These are phyloP conservation scores for Falco naumanni DNA, from an alignment of 2,797 vertebrate species.

Conservation along the genomic window DNA sequence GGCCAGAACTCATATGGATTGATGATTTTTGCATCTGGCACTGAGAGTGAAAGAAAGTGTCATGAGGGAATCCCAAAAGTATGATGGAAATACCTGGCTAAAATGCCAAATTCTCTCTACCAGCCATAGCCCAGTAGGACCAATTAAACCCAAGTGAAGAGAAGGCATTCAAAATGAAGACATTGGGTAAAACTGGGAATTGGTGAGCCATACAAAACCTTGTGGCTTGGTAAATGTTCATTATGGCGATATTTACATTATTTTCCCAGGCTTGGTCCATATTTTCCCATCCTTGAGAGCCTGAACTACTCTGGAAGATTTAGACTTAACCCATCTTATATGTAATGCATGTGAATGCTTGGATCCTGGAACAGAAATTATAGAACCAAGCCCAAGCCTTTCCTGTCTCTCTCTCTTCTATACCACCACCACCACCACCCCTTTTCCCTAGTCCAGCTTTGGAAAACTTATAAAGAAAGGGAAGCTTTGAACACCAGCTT, in stretches of 20 bases:
- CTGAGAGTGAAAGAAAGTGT: neutral
- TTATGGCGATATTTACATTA: neutral
- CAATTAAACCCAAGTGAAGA: neutral
- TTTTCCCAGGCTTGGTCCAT: neutral
- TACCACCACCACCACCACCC: no score
- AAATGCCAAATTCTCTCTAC: neutral
- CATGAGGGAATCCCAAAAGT: rapidly evolving
- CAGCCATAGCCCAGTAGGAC: neutral
- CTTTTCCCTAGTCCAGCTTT: neutral
- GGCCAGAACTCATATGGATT: rapidly evolving
- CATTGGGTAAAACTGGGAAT: neutral
- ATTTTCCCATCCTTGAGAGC: neutral
- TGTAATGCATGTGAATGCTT: neutral
- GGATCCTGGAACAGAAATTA: rapidly evolving
- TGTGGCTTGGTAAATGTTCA: neutral
- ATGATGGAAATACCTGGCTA: neutral
- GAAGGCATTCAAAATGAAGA: neutral
- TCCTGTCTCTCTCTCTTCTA: neutral
- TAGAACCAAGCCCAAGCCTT: neutral
- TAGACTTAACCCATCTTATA: neutral
- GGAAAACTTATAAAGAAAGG: neutral
- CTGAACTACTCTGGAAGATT: neutral
- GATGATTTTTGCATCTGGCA: neutral
- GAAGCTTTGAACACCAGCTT: neutral
- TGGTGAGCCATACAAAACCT: neutral